These are phyloP conservation scores for Coremacera marginata DNA, from an alignment of 2,888 invertebrate genomes.

Conservation along the genomic window DNA sequence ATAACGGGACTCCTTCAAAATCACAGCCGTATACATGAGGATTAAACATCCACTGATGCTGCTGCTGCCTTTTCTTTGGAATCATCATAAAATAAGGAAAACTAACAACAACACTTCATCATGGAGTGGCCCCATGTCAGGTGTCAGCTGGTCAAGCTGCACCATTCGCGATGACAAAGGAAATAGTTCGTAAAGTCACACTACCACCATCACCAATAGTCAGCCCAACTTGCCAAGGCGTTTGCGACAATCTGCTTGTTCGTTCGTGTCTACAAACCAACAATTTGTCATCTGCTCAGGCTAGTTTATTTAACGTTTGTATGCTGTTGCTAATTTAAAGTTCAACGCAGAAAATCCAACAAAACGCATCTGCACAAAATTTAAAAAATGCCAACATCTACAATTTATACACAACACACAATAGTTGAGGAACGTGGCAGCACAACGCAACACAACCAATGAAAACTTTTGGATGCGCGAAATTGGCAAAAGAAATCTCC, in stretches of 20 bases:
- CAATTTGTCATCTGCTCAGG: constrained; percentile 34
- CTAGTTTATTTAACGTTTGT: neutral
- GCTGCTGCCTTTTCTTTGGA: neutral
- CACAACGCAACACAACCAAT: neutral
- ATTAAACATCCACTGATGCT: neutral
- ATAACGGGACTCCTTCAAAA: constrained; percentile 15
- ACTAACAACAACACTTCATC: neutral
- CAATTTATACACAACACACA: neutral
- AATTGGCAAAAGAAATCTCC: neutral
- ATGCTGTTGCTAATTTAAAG: constrained; percentile 29
- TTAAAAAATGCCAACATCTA: constrained; percentile 7
- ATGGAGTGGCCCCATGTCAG: neutral
- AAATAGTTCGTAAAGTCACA: neutral
- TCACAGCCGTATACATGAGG: neutral
- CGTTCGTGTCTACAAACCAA: constrained; percentile 14
- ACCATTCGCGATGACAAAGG: neutral
- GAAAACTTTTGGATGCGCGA: neutral
- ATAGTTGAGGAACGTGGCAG: neutral
- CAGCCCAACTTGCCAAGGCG: neutral
- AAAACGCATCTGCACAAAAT: neutral
- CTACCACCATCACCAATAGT: neutral
- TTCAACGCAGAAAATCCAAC: neutral
- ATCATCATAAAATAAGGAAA: constrained; percentile 6
- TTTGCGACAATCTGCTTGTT: constrained; percentile 22
- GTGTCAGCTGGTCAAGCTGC: constrained; percentile 5